phyloP scores from a whole-genome alignment of 2,888 invertebrate genomes.

The Barypeithes pellucidus region DNA sequence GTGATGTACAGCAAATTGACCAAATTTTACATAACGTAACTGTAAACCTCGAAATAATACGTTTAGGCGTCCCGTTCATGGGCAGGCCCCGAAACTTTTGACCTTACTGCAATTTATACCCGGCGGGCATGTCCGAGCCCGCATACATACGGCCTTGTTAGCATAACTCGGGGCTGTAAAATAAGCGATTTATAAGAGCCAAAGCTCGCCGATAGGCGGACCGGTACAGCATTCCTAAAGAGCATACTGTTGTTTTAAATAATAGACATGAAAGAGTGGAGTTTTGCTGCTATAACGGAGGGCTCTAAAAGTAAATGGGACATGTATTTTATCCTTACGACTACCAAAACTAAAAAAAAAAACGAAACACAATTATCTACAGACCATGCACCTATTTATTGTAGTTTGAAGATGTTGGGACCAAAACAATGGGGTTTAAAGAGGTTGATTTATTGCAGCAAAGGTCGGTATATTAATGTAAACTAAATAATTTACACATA shows the following conservation, averaged over 20 bases:
- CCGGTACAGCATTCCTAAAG: conserved; percentile 8
- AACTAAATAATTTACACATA: too few relatives aligned
- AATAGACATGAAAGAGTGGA: not conserved
- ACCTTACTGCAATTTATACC: conserved; percentile 18
- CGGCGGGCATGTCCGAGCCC: conserved; percentile 6
- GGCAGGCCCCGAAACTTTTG: conserved; percentile 11
- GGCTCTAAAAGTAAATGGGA: not conserved
- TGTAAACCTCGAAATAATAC: conserved; percentile 7
- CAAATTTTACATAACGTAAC: not conserved
- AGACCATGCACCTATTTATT: too few relatives aligned
- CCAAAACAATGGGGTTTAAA: too few relatives aligned
- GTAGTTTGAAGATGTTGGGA: too few relatives aligned
- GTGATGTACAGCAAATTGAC: not conserved
- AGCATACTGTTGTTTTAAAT: conserved; percentile 11
- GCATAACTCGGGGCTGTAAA: conserved; percentile 5
- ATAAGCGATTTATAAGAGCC: conserved; percentile 16
- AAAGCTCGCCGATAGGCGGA: not conserved
- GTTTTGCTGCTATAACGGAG: not conserved
- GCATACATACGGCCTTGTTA: conserved; percentile 17
- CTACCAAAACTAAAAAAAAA: too few relatives aligned
- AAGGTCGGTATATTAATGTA: too few relatives aligned
- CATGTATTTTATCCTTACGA: too few relatives aligned
- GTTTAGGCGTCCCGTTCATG: conserved; percentile 11
- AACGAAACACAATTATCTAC: too few relatives aligned
- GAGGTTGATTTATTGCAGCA: too few relatives aligned